Conservation (phyloP, 64 coral and sea anemone genomes). For the Stichodactyla helianthus region DNA sequence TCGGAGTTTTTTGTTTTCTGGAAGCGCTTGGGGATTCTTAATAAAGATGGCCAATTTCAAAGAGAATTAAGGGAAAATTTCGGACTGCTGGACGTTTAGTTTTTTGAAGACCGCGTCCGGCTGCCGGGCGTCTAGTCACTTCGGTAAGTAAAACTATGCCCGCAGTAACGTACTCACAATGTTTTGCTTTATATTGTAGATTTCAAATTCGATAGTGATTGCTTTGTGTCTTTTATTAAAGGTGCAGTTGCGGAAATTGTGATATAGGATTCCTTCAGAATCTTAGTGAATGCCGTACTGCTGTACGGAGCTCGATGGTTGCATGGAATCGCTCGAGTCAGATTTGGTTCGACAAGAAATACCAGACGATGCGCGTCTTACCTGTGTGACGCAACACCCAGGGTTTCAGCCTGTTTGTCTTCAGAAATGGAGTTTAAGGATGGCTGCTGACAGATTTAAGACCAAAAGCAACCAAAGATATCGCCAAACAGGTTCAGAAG, state of each 20-base stretch:
- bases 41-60: too few relatives aligned
- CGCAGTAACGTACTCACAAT: not conserved
- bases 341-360: conserved; percentile 46
- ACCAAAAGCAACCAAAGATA: conserved; percentile 31
- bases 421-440: conserved; percentile 35
- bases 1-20: too few relatives aligned
- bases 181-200: not conserved
- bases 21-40: too few relatives aligned
- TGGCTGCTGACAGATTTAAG: conserved; percentile 28
- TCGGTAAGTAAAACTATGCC: conserved; percentile 4
- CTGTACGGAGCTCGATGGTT: conserved; percentile 37
- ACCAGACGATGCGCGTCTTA: not conserved
- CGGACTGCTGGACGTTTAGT: too few relatives aligned
- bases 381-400: conserved; percentile 50
- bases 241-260: conserved; percentile 59
- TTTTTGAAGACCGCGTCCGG: too few relatives aligned
- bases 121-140: too few relatives aligned
- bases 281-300: conserved; percentile 49
- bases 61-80: too few relatives aligned
- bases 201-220: not conserved
- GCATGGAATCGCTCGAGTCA: conserved; percentile 28
- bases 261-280: conserved; percentile 10
- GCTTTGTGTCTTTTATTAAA: not conserved
- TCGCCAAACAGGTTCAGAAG: conserved; percentile 25
- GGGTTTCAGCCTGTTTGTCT: conserved; percentile 53